Base-by-base conservation (phyloP, 2,888 invertebrate species). In the Hololepta plana region DNA sequence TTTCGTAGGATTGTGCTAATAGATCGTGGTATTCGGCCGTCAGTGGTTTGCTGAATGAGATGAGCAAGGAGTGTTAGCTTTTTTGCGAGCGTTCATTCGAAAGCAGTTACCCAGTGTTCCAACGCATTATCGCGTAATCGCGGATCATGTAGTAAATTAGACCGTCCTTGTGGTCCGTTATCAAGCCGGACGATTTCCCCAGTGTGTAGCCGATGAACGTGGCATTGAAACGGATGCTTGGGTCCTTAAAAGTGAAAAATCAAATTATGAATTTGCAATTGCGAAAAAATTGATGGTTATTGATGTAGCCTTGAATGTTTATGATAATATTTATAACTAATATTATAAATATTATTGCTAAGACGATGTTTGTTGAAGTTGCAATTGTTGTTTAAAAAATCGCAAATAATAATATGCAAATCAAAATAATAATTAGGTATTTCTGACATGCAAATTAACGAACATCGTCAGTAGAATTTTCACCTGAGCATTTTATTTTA, bases 61-160 rank as follows among this genome's bases (percentile, higher is more conserved):
- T 8, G 6, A 22, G 6, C 7, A 6, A 22, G 6, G 10, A 22
- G 6, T 13, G 24, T 28, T 11, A 8, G n/a, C 17, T 17, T 17
- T 17, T 17, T 17, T 7, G 7, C n/a, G 17, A 17, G n/a, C 7
- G 7, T 17, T n/a, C n/a, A 17, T 17, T 17, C 17, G n/a, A 17
- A 13, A 13, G 8, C 19, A 32, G 37, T 39, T 44, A 48, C 47
- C 47, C 46, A n/a, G 46, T 51, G 35, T 53, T 44, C 59, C 58
- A 60, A 27, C 58, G 49, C 10, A 60, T 47, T 10, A 57, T 46
- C 3, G 53, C 60, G 36, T 45, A 51, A 40, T 59, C 56, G 15
- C 54, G 43, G 4, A 44, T 40, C 35, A 60, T 43, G 35, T 54
- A 59, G 38, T 62, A 61, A 34, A 47, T 51, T 16, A 61, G 39